Evolutionary conservation across 2,888 invertebrate species (phyloP).

Genomic region (Drosophila falleni): DNA sequence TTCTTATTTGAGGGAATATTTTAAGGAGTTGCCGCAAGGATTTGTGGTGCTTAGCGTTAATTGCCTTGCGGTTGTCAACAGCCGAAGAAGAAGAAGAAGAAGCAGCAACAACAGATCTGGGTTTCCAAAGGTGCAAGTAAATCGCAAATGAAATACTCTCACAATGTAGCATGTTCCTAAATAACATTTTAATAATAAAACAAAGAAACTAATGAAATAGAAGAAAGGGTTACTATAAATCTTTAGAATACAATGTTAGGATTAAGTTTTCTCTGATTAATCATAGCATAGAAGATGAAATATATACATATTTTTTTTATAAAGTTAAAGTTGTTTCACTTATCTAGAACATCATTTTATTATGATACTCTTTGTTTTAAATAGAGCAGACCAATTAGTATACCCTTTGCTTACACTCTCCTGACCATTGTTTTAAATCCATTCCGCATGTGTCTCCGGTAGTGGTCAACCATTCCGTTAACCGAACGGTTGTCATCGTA

Average conservation of each 20-base stretch:
- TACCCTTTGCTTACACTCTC: neutral
- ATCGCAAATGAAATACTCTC: constrained; percentile 4
- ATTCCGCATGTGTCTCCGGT: neutral
- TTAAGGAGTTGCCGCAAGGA: constrained; percentile 71
- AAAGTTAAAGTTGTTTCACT: neutral
- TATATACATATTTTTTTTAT: neutral
- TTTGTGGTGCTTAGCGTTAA: constrained; percentile 77
- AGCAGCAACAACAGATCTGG: constrained; percentile 14
- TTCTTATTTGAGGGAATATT: constrained; percentile 57
- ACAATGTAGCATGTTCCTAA: neutral
- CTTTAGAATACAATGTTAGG: neutral
- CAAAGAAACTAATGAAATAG: neutral
- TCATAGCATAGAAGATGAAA: no score
- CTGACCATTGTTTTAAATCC: neutral
- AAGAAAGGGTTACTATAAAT: no score
- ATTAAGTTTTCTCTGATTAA: neutral
- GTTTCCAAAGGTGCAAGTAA: constrained; percentile 16
- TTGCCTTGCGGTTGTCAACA: constrained; percentile 76
- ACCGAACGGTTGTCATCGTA: constrained; percentile 1
- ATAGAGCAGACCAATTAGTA: constrained; percentile 5
- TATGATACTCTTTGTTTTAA: neutral
- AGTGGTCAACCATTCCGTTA: constrained; percentile 35
- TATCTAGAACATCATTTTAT: neutral
- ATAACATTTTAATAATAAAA: no score
- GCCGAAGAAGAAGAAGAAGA: constrained; percentile 6